phyloP scores from a whole-genome alignment of 2,888 invertebrate genomes.

The Platerodrilus igneus region DNA sequence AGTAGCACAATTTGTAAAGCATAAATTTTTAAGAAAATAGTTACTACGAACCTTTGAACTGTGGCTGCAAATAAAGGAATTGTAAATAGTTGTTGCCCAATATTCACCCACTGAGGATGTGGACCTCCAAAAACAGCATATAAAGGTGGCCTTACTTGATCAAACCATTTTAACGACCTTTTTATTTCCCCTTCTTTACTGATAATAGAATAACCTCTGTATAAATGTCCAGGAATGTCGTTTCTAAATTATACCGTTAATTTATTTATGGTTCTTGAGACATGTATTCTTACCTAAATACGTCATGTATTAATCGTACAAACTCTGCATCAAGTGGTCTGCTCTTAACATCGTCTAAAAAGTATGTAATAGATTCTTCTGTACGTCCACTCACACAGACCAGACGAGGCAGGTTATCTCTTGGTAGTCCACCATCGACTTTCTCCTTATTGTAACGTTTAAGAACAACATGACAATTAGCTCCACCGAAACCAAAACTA shows the following conservation, averaged over 20 bases:
- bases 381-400: slow-evolving; percentile 75
- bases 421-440: slow-evolving; percentile 55
- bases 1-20: neutral
- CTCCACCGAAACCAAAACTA: slow-evolving; percentile 92
- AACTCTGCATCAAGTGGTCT: slow-evolving; percentile 59
- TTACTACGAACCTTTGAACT: slow-evolving; percentile 57
- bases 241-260: slow-evolving; percentile 10
- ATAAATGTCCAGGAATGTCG: slow-evolving; percentile 4
- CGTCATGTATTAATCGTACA: slow-evolving; percentile 35
- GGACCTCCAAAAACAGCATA: slow-evolving; percentile 7
- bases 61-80: slow-evolving; percentile 70
- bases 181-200: slow-evolving; percentile 13
- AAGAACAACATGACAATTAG: slow-evolving; percentile 70
- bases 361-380: slow-evolving; percentile 63
- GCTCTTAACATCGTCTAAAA: slow-evolving; percentile 61
- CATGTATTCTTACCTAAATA: slow-evolving; percentile 35
- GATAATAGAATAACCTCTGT: slow-evolving; percentile 13
- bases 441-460: slow-evolving; percentile 58
- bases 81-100: slow-evolving; percentile 54
- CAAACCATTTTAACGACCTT: slow-evolving; percentile 3
- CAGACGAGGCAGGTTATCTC: slow-evolving; percentile 66
- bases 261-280: neutral
- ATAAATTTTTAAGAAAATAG: too few species aligned
- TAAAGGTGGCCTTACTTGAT: slow-evolving; percentile 4
- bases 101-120: slow-evolving; percentile 3